These are phyloP conservation scores for Zingel zingel DNA, from an alignment of 2,113 vertebrate species.

Conservation along the genomic window DNA sequence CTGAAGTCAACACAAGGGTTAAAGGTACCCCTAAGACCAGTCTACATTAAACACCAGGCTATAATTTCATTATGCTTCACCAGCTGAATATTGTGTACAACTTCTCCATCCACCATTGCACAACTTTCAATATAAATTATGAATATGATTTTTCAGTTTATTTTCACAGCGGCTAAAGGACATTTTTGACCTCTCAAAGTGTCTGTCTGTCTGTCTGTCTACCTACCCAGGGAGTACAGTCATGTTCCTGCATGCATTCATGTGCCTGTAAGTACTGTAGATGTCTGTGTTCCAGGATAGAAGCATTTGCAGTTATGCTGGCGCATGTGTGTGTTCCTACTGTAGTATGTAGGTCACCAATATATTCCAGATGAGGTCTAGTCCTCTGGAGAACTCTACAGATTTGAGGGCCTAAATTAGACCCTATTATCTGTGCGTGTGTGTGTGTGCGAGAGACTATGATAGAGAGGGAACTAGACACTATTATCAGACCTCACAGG, in stretches of 20 bases:
- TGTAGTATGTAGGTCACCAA: slow-evolving; percentile 81
- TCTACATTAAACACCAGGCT: neutral
- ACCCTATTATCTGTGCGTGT: slow-evolving; percentile 72
- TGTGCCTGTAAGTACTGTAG: slow-evolving; percentile 13
- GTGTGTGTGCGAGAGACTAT: slow-evolving; percentile 18
- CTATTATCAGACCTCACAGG: slow-evolving; percentile 64
- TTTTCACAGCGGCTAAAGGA: neutral
- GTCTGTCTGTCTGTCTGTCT: slow-evolving; percentile 8
- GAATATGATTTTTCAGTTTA: neutral
- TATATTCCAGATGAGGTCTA: slow-evolving; percentile 81
- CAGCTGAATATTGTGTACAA: neutral
- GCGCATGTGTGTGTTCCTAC: slow-evolving; percentile 46
- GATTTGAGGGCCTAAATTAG: slow-evolving; percentile 81
- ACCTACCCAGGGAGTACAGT: slow-evolving; percentile 10
- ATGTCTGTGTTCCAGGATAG: slow-evolving; percentile 33
- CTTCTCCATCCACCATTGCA: slow-evolving; percentile 2
- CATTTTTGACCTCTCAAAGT: neutral
- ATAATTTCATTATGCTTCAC: neutral
- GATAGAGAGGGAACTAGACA: slow-evolving; percentile 33
- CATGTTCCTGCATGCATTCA: slow-evolving; percentile 38
- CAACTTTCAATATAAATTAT: neutral
- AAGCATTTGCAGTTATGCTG: slow-evolving; percentile 41
- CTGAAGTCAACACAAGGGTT: no score
- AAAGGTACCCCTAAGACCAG: neutral
- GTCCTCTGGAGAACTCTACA: slow-evolving; percentile 81